phyloP scores from a whole-genome alignment of 2,888 invertebrate species.

The Deilephila elpenor region DNA sequence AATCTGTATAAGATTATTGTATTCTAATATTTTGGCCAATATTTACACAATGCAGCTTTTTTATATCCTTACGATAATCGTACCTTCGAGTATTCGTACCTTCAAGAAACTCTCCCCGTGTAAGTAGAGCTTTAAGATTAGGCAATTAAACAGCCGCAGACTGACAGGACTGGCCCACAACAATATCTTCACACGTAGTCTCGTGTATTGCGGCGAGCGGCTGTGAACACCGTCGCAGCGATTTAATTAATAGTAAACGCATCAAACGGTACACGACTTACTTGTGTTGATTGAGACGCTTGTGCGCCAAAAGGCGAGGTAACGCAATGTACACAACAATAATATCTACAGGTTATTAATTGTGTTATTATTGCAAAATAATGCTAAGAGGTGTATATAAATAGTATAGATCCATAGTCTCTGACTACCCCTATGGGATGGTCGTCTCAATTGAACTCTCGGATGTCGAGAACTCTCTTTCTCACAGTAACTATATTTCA shows the following conservation, averaged over 20 bases:
- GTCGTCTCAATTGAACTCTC: not conserved
- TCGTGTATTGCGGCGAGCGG: not conserved
- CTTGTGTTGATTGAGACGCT: not conserved
- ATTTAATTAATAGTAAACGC: slow-evolving; percentile 17
- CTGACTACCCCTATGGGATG: too few species aligned
- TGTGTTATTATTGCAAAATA: too few species aligned
- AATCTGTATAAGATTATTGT: too few species aligned
- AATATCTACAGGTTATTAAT: too few species aligned
- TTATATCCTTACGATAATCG: too few species aligned
- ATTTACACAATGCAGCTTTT: too few species aligned
- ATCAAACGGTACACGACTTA: not conserved
- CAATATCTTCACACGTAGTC: not conserved
- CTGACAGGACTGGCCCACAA: not conserved
- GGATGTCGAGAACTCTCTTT: not conserved
- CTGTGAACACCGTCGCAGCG: slow-evolving; percentile 4
- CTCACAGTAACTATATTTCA: not conserved
- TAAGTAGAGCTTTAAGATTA: not conserved
- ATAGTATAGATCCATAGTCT: too few species aligned
- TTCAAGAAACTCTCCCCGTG: too few species aligned
- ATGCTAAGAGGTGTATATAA: too few species aligned
- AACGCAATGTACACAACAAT: not conserved
- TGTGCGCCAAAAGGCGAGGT: not conserved
- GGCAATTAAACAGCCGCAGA: not conserved
- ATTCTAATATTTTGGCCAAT: too few species aligned
- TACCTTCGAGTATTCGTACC: too few species aligned